These are phyloP conservation scores for Gerris buenoi DNA, from an alignment of 1,140 invertebrate species.

Conservation along the genomic window DNA sequence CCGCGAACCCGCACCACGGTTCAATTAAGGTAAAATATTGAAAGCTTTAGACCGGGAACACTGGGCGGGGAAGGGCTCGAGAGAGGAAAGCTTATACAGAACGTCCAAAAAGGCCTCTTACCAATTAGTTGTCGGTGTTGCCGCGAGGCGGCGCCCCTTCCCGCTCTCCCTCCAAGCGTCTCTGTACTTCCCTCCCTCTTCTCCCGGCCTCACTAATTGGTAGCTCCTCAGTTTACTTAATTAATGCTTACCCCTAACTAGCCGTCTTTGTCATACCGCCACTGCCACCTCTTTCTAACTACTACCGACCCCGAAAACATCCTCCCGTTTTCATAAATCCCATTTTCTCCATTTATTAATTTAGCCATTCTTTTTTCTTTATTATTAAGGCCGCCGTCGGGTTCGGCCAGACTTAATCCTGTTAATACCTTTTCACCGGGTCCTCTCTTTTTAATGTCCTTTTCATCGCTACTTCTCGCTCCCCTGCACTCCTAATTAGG, in stretches of 20 bases:
- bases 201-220: neutral
- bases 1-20: no score
- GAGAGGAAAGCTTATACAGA: neutral
- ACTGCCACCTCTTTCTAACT: neutral
- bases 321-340: neutral
- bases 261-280: neutral
- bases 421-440: neutral
- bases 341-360: constrained; percentile 1
- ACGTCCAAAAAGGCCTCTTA: neutral
- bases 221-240: constrained; percentile 4
- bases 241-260: constrained; percentile 5
- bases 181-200: neutral
- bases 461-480: neutral
- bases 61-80: no score
- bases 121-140: neutral
- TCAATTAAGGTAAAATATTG: neutral
- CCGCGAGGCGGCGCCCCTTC: neutral
- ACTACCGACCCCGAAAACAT: neutral
- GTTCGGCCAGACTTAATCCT: neutral
- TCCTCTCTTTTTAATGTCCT: neutral
- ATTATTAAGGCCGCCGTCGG: neutral
- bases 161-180: neutral
- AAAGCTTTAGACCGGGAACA: no score
- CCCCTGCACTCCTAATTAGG: neutral
- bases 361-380: neutral